Evolutionary conservation across 2,888 invertebrate genomes (phyloP), one percentile per base, ranked within the genome.

Genomic region (Pristionchus arcanus): DNA sequence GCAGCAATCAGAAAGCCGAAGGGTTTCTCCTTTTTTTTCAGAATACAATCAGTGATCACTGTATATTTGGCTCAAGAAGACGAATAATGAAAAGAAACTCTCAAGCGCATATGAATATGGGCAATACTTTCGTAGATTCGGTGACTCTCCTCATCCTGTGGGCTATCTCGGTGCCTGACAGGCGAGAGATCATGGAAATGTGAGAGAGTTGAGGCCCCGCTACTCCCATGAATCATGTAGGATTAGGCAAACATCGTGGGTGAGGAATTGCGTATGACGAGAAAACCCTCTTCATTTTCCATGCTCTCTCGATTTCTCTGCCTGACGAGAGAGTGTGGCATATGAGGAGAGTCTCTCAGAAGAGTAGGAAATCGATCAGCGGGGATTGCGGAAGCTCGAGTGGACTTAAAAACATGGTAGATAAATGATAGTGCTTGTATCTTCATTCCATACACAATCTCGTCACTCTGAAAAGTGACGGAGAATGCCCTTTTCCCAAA

Each of bases 241-340:
- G 74, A 74, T 74, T 74, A 37, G 74, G 37, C 74, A 74, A 74
- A 74, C 37, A 74, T 21, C 37, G 74, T 74, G 74, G 21, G 74
- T 15, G 71, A 71, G 15, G 13, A 71, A 59, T 59, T 21, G 59
- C 21, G 59, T 0, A 49, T 49, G 42, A 49, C 42, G 42, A 49
- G 9, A 0, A 7, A 19, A 59, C 59, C 19, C 59, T 59, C 59
- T 59, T 25, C 13, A 21, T 19, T 25, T 59, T 2, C 13, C 59
- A 59, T 59, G 21, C 2, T 59, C 59, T 59, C 59, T 59, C 13
- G 59, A 4, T 59, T 25, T 59, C 21, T 59, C 59, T 59, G 59
- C 16, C 25, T 25, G 1, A 15, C 21, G 21, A 55, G 21, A 55
- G 15, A 59, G 59, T 25, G 25, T 53, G 21, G 21, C 3, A 4